Base-by-base conservation (phyloP, 2,888 invertebrate genomes). In the Sepiola atlantica region DNA sequence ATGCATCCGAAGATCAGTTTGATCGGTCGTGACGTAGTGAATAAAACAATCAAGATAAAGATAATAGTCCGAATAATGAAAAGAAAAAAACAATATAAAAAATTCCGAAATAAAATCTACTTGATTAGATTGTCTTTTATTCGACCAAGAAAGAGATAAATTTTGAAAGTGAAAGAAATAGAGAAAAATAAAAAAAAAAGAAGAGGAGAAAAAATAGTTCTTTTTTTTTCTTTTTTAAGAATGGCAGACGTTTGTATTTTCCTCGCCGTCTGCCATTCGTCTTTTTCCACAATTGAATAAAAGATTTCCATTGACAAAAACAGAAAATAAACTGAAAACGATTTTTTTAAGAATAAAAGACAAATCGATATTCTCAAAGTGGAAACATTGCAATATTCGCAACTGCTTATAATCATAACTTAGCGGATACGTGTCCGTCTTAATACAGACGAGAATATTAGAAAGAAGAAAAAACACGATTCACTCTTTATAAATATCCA, bases 231-330 rank as follows among this genome's bases (percentile, higher is more conserved):
- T 45, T 45, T 45, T 45, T 45, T 8, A 45, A 45, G 45, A 45
- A 45, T 45, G 45, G 77, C 77, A 77, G 77, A 77, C 77, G 77
- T n/a, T 32, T 77, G n/a, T 77, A 77, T 12, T 77, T 77, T n/a
- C 14, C n/a, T 32, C 77, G n/a, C n/a, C 77, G 77, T 14, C 77
- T 77, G 77, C 16, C 16, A 77, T n/a, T 77, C 77, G n/a, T 77
- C 32, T 32, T n/a, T 77, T 77, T n/a, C n/a, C 32, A n/a, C 32
- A n/a, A 77, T 77, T 32, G 32, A n/a, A 77, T 14, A 16, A n/a
- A n/a, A 77, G 77, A 77, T n/a, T 77, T 77, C n/a, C 77, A 77
- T 77, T 77, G 77, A 77, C 77, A 77, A 77, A 32, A 77, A 77
- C 14, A 4, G 32, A 77, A 77, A 77, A n/a, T n/a, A 77, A n/a